Percentiles rank a stretch among this genome's conserved stretches.
Evolutionary conservation across 2,797 vertebrate species (phyloP).

Genomic region (Leptoclinus maculatus): DNA sequence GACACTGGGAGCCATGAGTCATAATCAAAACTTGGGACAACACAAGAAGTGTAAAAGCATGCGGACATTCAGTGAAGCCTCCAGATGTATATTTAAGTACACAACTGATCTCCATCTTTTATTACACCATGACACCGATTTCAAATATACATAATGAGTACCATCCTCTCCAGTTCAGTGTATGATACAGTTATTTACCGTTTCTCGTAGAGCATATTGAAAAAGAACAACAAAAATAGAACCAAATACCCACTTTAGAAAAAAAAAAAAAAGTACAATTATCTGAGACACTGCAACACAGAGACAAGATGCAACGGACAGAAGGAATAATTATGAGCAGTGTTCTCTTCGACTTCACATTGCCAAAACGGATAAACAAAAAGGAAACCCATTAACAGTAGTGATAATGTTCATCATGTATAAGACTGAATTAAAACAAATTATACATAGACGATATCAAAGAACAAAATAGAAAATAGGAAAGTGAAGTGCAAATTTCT

Average conservation of each 20-base stretch:
- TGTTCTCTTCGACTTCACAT: constrained; percentile 86
- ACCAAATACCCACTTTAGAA: constrained; percentile 83
- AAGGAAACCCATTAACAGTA: constrained; percentile 68
- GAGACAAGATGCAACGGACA: constrained; percentile 79
- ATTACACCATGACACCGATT: constrained; percentile 97
- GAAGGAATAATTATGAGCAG: constrained; percentile 83
- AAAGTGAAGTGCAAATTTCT: constrained; percentile 96
- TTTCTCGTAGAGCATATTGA: constrained; percentile 83
- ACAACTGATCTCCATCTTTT: constrained; percentile 92
- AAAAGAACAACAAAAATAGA: constrained; percentile 83
- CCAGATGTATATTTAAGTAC: constrained; percentile 88
- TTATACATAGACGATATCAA: constrained; percentile 43
- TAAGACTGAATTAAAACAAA: constrained; percentile 68
- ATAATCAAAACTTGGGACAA: neutral
- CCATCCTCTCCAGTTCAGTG: constrained; percentile 89
- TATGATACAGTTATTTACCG: constrained; percentile 94
- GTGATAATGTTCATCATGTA: constrained; percentile 65
- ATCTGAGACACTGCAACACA: constrained; percentile 90
- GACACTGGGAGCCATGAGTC: constrained; percentile 48
- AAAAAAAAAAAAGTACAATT: constrained; percentile 64
- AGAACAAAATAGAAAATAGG: constrained; percentile 78
- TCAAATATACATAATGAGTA: constrained; percentile 98
- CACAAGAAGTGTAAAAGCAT: neutral
- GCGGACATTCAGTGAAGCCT: constrained; percentile 15
- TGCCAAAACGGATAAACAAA: constrained; percentile 78